Evolutionary conservation across 2,888 invertebrate genomes (phyloP), one percentile per base, ranked within the genome.

Genomic region (Helicoverpa assulta): DNA sequence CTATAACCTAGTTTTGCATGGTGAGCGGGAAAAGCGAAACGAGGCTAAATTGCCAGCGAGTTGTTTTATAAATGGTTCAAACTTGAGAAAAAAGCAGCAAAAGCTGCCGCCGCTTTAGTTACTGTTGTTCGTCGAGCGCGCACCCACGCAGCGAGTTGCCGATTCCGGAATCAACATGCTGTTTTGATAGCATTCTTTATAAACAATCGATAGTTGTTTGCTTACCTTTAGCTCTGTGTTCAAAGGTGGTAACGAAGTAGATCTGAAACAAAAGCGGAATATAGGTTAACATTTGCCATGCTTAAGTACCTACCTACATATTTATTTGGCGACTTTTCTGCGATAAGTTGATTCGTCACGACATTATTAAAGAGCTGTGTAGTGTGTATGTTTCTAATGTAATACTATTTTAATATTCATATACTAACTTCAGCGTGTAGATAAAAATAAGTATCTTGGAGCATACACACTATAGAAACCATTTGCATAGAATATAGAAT

Each of bases 1-100:
- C 86, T 88, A 88, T 91, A 92, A 91, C 91, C 91, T 86, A 93
- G 91, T 92, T 93, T 81, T 84, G 84, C 74, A 80, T 80, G 77
- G 82, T 83, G 77, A 84, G 81, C 81, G 85, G 84, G 83, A 87
- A 86, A 88, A 89, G 83, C 82, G 83, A 86, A 91, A 88, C 87
- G 85, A 84, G 79, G 85, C 86, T 88, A 88, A 89, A 91, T 87
- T 87, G 84, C 84, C 83, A 76, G 83, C 84, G 79, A 88, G 81
- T 88, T 86, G 84, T 85, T 86, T 88, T 87, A 82, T 84, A 88
- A 89, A 86, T 81, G 71, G 85, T 85, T 72, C 81, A 78, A 81
- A 76, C 52, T 73, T 81, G 71, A 67, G 73, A 76, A 82, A 85
- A 87, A 87, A 85, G 79, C 79, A 73, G 75, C 72, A 70, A 75